Percentiles rank a stretch among this genome's conserved stretches.
phyloP scores from a whole-genome alignment of 2,113 vertebrate species.

The Ciconia maguari region DNA sequence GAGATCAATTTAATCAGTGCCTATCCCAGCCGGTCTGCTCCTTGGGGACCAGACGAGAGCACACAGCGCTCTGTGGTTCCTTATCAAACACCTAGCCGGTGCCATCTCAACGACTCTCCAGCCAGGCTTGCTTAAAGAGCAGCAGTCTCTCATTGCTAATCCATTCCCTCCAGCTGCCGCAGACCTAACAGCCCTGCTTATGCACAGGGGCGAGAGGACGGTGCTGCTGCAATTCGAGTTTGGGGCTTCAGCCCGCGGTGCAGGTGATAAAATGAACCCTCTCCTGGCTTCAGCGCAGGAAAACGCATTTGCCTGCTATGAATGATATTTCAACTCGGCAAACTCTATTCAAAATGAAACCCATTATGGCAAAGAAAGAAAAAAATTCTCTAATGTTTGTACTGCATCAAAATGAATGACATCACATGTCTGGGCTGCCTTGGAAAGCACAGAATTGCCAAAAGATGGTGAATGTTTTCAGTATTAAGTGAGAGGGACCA shows the following conservation, averaged over 20 bases:
- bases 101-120: neutral
- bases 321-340: neutral
- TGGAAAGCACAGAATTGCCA: neutral
- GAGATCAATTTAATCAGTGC: neutral
- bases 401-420: neutral
- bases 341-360: neutral
- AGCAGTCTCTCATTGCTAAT: rapidly evolving
- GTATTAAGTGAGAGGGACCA: neutral
- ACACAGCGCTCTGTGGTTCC: rapidly evolving
- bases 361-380: neutral
- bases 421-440: neutral
- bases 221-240: neutral
- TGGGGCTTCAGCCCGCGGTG: neutral
- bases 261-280: neutral
- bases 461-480: neutral
- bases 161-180: rapidly evolving
- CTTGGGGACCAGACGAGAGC: neutral
- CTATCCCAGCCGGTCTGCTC: neutral
- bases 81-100: too few species aligned
- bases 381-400: neutral
- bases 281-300: neutral
- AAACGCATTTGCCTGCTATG: neutral
- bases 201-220: rapidly evolving
- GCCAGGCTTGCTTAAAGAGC: neutral
- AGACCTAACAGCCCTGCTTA: neutral